These are phyloP conservation scores for Mesoligia furuncula DNA, from an alignment of 2,888 invertebrate genomes.

Conservation along the genomic window DNA sequence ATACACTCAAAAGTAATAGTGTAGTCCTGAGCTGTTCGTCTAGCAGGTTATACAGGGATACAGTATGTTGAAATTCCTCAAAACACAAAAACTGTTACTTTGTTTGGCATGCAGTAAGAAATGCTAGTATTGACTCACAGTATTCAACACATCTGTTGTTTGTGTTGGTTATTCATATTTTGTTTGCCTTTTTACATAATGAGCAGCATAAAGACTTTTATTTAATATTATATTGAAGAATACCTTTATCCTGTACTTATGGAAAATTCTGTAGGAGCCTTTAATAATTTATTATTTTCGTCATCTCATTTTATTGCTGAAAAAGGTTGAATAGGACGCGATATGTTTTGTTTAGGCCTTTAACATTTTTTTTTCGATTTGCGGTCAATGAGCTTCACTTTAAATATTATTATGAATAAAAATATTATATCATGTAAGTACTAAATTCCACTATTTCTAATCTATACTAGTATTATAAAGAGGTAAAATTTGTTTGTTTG, in stretches of 20 bases:
- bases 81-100: background rate
- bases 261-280: background rate
- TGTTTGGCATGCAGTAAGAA: background rate
- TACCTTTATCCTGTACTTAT: constrained; percentile 22
- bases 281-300: background rate
- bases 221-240: background rate
- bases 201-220: background rate
- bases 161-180: constrained; percentile 2
- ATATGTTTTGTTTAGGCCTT: background rate
- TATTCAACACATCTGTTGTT: constrained; percentile 5
- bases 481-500: no score
- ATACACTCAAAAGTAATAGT: background rate
- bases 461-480: no score
- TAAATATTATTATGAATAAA: background rate
- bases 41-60: background rate
- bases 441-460: background rate
- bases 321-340: background rate
- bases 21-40: no score
- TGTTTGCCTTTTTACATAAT: constrained; percentile 1
- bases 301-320: background rate
- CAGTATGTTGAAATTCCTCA: background rate
- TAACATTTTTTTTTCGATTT: background rate
- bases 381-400: background rate
- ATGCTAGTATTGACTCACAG: background rate
- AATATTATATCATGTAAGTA: background rate